These are phyloP conservation scores for Chromis chromis DNA, from an alignment of 2,797 vertebrate genomes.

Conservation along the genomic window DNA sequence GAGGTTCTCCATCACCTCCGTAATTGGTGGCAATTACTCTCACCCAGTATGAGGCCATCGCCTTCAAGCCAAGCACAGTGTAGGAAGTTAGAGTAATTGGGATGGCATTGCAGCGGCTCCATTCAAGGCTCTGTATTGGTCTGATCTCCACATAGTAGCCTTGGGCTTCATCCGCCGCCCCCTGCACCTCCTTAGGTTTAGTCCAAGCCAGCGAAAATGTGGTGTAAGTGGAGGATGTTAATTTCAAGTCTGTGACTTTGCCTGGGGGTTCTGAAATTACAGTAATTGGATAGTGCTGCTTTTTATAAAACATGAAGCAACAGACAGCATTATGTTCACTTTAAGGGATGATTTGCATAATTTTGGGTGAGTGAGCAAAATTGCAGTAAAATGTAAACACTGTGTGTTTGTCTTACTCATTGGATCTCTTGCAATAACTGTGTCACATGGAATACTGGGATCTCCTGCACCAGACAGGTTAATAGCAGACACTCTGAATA, in stretches of 20 bases:
- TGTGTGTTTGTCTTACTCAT: slow-evolving; percentile 82
- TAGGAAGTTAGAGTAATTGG: slow-evolving; percentile 82
- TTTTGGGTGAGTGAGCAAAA: not conserved
- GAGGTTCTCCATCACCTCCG: slow-evolving; percentile 85
- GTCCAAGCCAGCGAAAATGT: slow-evolving; percentile 89
- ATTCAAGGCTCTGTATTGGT: slow-evolving; percentile 80
- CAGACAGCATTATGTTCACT: not conserved
- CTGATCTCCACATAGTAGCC: slow-evolving; percentile 91
- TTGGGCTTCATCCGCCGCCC: slow-evolving; percentile 80
- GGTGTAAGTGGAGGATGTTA: slow-evolving; percentile 85
- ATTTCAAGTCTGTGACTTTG: slow-evolving; percentile 86
- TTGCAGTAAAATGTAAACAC: not conserved
- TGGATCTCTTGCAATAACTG: slow-evolving; percentile 85
- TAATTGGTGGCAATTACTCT: slow-evolving; percentile 89
- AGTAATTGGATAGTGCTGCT: slow-evolving; percentile 25
- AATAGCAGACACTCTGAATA: slow-evolving; percentile 91
- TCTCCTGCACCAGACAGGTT: slow-evolving; percentile 89
- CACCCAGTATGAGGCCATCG: slow-evolving; percentile 85
- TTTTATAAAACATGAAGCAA: slow-evolving; percentile 16
- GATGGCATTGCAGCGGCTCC: slow-evolving; percentile 86
- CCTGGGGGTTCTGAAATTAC: slow-evolving; percentile 86
- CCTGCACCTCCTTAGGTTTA: slow-evolving; percentile 83
- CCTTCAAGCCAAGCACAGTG: slow-evolving; percentile 86
- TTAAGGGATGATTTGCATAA: not conserved
- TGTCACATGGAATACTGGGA: slow-evolving; percentile 86